Conservation (phyloP, 2,113 vertebrate species). For the Synchiropus splendidus region DNA sequence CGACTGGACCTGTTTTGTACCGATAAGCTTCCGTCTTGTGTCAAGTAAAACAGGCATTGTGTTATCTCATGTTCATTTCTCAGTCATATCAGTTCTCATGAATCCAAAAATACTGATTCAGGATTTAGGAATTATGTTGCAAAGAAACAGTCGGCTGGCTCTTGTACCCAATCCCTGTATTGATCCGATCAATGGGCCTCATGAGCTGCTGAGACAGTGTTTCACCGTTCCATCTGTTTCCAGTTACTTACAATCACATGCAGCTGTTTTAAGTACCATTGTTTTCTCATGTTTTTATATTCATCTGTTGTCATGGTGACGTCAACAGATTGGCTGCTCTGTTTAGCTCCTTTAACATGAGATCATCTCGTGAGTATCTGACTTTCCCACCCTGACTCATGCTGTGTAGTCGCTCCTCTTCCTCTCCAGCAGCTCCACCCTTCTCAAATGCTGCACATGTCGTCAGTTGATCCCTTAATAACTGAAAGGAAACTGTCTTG, state of each 20-base stretch:
- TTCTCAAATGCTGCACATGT: slow-evolving; percentile 45
- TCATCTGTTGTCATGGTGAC: slow-evolving; percentile 60
- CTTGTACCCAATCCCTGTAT: too few relatives aligned
- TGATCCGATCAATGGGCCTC: too few relatives aligned
- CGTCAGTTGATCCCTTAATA: slow-evolving; percentile 36
- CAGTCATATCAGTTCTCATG: too few relatives aligned
- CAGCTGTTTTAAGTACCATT: slow-evolving; percentile 4
- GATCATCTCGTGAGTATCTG: slow-evolving; percentile 53
- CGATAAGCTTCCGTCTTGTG: too few relatives aligned
- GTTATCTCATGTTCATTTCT: too few relatives aligned
- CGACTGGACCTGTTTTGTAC: too few relatives aligned
- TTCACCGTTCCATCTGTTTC: too few relatives aligned
- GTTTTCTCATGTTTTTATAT: slow-evolving; percentile 29
- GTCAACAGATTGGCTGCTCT: slow-evolving; percentile 40
- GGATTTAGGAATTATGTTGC: too few relatives aligned
- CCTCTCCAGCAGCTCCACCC: slow-evolving; percentile 33
- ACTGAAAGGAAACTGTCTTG: slow-evolving; percentile 1
- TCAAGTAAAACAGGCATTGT: too few relatives aligned
- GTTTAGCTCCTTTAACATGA: slow-evolving; percentile 53
- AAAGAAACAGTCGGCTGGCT: too few relatives aligned
- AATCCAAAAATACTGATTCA: too few relatives aligned
- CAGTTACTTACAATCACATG: slow-evolving; percentile 1
- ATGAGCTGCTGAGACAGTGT: too few relatives aligned
- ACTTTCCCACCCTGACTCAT: slow-evolving; percentile 47
- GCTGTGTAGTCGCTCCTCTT: slow-evolving; percentile 36